Evolutionary conservation across 2,797 vertebrate genomes (phyloP).

Genomic region (Catostomus latipinnis): DNA sequence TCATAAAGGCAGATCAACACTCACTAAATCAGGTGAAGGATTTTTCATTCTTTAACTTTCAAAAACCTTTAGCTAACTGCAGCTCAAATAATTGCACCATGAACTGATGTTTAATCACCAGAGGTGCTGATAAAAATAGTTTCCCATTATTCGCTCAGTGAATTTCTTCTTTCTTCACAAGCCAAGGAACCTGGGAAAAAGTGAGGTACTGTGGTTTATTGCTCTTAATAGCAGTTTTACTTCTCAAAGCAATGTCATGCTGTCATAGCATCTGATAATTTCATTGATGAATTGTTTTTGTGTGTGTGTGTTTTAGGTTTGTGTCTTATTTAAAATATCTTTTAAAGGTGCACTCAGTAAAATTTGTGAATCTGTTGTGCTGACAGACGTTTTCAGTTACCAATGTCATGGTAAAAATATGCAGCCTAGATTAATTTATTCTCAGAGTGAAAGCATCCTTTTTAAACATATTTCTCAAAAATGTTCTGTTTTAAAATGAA

Average conservation of each 20-base stretch:
- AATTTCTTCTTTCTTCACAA: slow-evolving; percentile 44
- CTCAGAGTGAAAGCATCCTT: no score
- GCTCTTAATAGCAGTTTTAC: no score
- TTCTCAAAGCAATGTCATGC: no score
- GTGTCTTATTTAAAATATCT: no score
- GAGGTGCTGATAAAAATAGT: slow-evolving; percentile 32
- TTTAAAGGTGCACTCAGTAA: no score
- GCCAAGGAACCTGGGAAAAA: slow-evolving; percentile 45
- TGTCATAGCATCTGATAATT: slow-evolving; percentile 37
- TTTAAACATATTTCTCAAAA: no score
- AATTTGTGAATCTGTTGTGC: no score
- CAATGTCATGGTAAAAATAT: no score
- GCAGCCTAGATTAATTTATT: no score
- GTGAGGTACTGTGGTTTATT: neutral
- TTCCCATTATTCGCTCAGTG: slow-evolving; percentile 34
- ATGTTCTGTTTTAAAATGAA: no score
- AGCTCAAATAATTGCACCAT: slow-evolving; percentile 40
- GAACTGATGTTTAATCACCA: slow-evolving; percentile 49
- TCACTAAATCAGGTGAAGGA: slow-evolving; percentile 70
- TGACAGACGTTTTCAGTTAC: no score
- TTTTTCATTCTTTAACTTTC: slow-evolving; percentile 60
- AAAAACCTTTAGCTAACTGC: slow-evolving; percentile 52
- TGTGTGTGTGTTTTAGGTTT: no score
- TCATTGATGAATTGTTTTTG: neutral
- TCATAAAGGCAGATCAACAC: slow-evolving; percentile 77